Percentiles rank a stretch among this genome's conserved stretches.
Conservation (phyloP, 2,113 vertebrate genomes). For the Paramisgurnus dabryanus region DNA sequence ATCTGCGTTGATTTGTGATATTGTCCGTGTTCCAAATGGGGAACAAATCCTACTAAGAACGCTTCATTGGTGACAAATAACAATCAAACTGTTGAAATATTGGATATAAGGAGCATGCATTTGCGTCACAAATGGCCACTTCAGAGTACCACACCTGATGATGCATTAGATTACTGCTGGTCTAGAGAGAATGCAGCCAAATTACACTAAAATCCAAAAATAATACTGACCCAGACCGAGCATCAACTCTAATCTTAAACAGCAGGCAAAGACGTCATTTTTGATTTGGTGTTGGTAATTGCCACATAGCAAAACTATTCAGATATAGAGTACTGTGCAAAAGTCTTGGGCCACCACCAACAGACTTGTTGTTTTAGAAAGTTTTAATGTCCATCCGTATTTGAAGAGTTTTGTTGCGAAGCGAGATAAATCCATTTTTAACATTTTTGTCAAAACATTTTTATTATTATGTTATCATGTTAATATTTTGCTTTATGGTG, state of each 20-base stretch:
- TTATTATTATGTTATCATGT: too few species aligned
- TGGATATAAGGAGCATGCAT: not conserved
- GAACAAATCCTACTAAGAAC: not conserved
- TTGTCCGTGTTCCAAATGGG: not conserved
- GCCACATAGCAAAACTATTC: not conserved
- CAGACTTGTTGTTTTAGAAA: too few species aligned
- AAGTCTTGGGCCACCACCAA: too few species aligned
- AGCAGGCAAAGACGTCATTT: not conserved
- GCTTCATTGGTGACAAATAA: conserved; percentile 1
- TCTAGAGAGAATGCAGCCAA: not conserved
- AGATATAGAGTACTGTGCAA: too few species aligned
- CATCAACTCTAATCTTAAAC: not conserved
- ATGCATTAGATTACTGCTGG: not conserved
- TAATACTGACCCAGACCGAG: not conserved
- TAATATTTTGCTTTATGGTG: too few species aligned
- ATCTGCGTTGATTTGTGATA: not conserved
- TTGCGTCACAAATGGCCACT: not conserved
- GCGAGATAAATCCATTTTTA: too few species aligned
- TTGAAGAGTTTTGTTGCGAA: too few species aligned
- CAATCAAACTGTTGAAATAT: not conserved
- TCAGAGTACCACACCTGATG: conserved; percentile 7
- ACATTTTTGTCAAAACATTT: too few species aligned
- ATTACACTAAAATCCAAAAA: not conserved
- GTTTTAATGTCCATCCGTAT: too few species aligned
- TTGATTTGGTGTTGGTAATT: too few species aligned